phyloP scores from a whole-genome alignment of 2,113 vertebrate genomes.

The Sinocyclocheilus grahami region DNA sequence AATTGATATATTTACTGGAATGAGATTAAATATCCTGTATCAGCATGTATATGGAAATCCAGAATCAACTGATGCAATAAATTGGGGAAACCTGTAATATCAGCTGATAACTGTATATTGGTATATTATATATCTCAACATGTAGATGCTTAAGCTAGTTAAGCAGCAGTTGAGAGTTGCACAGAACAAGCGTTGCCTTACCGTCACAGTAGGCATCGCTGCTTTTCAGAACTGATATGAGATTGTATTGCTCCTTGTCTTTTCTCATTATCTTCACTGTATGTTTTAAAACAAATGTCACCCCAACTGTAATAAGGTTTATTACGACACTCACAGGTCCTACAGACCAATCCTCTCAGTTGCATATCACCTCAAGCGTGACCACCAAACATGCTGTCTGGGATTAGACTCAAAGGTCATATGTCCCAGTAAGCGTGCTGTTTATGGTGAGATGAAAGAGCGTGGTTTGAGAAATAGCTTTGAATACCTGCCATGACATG shows the following conservation, averaged over 20 bases:
- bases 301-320: background rate
- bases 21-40: no score
- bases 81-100: no score
- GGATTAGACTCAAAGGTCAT: conserved; percentile 44
- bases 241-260: background rate
- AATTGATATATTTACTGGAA: no score
- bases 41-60: no score
- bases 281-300: background rate
- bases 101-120: no score
- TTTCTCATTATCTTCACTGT: background rate
- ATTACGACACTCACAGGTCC: background rate
- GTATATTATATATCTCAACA: no score
- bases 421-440: conserved; percentile 11
- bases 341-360: conserved; percentile 39
- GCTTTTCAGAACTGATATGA: background rate
- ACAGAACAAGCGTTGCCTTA: no score
- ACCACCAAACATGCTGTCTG: conserved; percentile 23
- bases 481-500: conserved; percentile 33
- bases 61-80: no score
- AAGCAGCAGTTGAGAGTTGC: no score
- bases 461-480: conserved; percentile 42
- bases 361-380: conserved; percentile 19
- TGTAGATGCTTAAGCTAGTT: no score
- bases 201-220: background rate
- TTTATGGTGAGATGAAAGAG: conserved; percentile 29